Percentiles rank a stretch among this genome's conserved stretches.
These are phyloP conservation scores for Atherinomorus stipes DNA, from an alignment of 2,113 vertebrate species.

Conservation along the genomic window DNA sequence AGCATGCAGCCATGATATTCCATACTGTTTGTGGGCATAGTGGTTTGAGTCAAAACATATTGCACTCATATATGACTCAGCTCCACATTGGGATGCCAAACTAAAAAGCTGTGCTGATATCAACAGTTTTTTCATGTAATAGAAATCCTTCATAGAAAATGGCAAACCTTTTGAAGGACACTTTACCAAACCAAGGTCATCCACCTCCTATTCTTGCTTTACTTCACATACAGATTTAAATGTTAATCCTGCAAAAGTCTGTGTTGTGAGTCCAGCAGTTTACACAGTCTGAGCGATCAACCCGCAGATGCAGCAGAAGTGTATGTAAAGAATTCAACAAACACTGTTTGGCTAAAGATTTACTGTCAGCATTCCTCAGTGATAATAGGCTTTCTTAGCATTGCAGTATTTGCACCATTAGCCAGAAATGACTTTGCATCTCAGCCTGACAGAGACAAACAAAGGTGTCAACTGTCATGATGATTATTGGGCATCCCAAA, in stretches of 20 bases:
- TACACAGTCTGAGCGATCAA: slow-evolving; percentile 18
- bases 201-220: slow-evolving; percentile 19
- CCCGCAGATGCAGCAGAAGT: slow-evolving; percentile 33
- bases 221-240: slow-evolving; percentile 49
- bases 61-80: background rate
- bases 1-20: background rate
- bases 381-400: slow-evolving; percentile 31
- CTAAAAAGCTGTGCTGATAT: background rate
- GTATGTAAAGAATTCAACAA: slow-evolving; percentile 16
- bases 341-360: slow-evolving; percentile 13
- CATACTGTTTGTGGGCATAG: slow-evolving; percentile 2
- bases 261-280: slow-evolving; percentile 45
- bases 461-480: slow-evolving; percentile 34
- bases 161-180: background rate
- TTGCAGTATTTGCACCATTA: slow-evolving; percentile 56
- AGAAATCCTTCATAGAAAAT: slow-evolving; percentile 1
- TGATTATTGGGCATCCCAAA: slow-evolving; percentile 29
- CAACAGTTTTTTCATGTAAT: background rate
- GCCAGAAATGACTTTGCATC: slow-evolving; percentile 58
- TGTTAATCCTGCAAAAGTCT: slow-evolving; percentile 58
- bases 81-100: background rate
- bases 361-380: slow-evolving; percentile 31
- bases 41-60: background rate
- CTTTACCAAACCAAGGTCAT: slow-evolving; percentile 22
- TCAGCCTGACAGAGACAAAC: slow-evolving; percentile 46